Percentiles rank a stretch among this genome's conserved stretches.
phyloP scores from a whole-genome alignment of 2,888 invertebrate species.

The Synanthedon formicaeformis region DNA sequence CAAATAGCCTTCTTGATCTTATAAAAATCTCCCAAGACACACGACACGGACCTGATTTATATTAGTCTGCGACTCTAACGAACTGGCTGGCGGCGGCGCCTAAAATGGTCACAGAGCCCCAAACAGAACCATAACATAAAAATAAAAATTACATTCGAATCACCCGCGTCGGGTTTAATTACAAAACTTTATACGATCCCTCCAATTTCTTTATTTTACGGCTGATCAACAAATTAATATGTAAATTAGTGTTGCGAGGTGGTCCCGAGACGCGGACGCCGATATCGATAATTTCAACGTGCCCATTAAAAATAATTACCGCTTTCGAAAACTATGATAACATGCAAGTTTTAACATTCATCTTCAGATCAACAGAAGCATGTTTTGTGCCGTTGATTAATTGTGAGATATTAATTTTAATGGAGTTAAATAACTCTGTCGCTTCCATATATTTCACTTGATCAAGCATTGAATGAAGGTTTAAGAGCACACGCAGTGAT shows the following conservation, averaged over 20 bases:
- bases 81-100: slow-evolving; percentile 16
- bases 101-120: slow-evolving; percentile 16
- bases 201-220: slow-evolving; percentile 68
- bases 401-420: background rate
- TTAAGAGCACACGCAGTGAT: too few species aligned
- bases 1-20: too few species aligned
- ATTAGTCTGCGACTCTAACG: slow-evolving; percentile 18
- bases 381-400: background rate
- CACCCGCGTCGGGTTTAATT: slow-evolving; percentile 49
- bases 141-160: slow-evolving; percentile 51
- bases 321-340: slow-evolving; percentile 18
- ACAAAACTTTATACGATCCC: slow-evolving; percentile 40
- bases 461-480: too few species aligned
- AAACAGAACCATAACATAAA: slow-evolving; percentile 35
- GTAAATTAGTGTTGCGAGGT: slow-evolving; percentile 57
- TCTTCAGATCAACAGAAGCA: background rate
- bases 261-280: slow-evolving; percentile 24
- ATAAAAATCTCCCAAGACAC: too few species aligned
- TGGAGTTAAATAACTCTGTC: background rate
- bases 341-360: slow-evolving; percentile 6
- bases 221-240: slow-evolving; percentile 65
- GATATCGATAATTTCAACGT: slow-evolving; percentile 18
- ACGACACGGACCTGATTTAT: too few species aligned
- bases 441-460: too few species aligned
- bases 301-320: slow-evolving; percentile 27